Evolutionary conservation across 2,113 vertebrate genomes (phyloP).

Genomic region (Brienomyrus brachyistius): DNA sequence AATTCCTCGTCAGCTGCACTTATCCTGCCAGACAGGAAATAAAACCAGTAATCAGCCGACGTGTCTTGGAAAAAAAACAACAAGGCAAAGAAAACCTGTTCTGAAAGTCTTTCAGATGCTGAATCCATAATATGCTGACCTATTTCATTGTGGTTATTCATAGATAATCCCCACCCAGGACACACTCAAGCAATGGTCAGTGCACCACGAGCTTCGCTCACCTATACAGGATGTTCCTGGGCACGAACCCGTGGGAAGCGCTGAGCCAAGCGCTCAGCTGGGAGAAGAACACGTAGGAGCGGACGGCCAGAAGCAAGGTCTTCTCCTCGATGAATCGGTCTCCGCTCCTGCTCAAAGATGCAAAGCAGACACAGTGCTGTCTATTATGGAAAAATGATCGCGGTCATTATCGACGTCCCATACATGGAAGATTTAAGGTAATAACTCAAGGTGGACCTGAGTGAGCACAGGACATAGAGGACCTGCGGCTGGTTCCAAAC

Average conservation of each 20-base stretch:
- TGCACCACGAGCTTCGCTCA: constrained; percentile 36
- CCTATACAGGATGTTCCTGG: constrained; percentile 96
- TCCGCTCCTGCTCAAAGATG: constrained; percentile 65
- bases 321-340: constrained; percentile 95
- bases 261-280: constrained; percentile 98
- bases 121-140: not conserved
- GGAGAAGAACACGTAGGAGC: constrained; percentile 97
- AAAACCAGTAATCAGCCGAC: not conserved
- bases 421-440: not conserved
- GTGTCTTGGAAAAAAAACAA: not conserved
- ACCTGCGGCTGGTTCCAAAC: not conserved
- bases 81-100: not conserved
- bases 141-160: not conserved
- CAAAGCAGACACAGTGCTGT: not conserved
- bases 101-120: not conserved
- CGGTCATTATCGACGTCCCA: not conserved
- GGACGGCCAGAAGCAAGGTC: constrained; percentile 86
- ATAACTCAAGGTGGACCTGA: not conserved
- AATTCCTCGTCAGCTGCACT: constrained; percentile 88
- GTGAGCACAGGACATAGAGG: not conserved
- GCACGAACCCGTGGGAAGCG: constrained; percentile 93
- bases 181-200: not conserved
- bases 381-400: not conserved
- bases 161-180: not conserved
- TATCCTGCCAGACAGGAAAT: constrained; percentile 66